Evolutionary conservation across 2,113 vertebrate genomes (phyloP).

Genomic region (Ceyx margarethae): DNA sequence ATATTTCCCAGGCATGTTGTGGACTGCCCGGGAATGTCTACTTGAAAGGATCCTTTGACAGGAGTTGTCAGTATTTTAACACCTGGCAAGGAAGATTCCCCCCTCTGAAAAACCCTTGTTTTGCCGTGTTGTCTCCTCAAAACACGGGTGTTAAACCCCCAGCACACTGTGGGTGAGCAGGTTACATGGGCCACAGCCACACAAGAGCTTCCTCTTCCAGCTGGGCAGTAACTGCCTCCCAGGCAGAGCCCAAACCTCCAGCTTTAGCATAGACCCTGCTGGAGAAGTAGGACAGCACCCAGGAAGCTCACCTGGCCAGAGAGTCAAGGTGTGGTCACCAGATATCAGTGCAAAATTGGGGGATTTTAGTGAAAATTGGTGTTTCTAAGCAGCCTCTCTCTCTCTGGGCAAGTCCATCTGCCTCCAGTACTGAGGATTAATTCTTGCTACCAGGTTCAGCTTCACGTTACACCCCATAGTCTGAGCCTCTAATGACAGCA

Average conservation of each 20-base stretch:
- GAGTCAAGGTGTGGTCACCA: background rate
- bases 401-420: fast-evolving
- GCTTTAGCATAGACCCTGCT: background rate
- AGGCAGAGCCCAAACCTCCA: fast-evolving
- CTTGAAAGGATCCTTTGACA: conserved; percentile 72
- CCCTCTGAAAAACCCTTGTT: conserved; percentile 49
- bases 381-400: background rate
- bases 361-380: background rate
- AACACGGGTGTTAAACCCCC: background rate
- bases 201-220: background rate
- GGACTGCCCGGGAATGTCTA: conserved; percentile 74
- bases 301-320: fast-evolving
- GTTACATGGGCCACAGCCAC: fast-evolving
- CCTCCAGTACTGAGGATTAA: background rate
- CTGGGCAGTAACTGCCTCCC: background rate
- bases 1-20: conserved; percentile 68
- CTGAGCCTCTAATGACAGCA: background rate
- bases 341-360: background rate
- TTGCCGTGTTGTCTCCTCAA: background rate
- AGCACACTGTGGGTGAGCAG: fast-evolving
- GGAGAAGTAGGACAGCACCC: background rate
- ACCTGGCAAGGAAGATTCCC: conserved; percentile 64
- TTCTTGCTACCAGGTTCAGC: background rate
- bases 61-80: conserved; percentile 60
- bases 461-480: fast-evolving